Evolutionary conservation across 1,140 invertebrate species (phyloP), one percentile per base, ranked within the genome.

Genomic region (Bombus affinis): DNA sequence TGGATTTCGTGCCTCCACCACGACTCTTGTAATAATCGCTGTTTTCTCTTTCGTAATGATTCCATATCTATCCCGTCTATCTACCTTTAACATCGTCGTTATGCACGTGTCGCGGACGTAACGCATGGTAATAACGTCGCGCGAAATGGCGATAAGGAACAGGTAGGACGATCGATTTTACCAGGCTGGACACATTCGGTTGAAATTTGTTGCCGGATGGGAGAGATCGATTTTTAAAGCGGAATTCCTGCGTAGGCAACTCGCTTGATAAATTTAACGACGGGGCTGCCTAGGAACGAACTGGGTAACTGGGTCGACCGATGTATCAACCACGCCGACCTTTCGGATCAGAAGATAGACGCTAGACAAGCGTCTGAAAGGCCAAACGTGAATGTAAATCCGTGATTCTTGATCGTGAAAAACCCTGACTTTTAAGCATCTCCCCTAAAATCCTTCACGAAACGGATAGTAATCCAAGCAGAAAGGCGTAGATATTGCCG

Each of bases 241-340:
- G 70, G 57, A 85, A 81, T 85, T 81, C 59, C 83, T 85, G 83
- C 83, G 85, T 83, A 76, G 80, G 73, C 18, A 72, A 80, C 28
- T 15, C 13, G 76, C 39, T 81, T 74, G 77, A 73, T 73, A 57
- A 74, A 86, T 81, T 77, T 66, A 78, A 62, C 42, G 57, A n/a
- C 47, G 47, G 18, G 18, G 47, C 47, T 53, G 47, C 47, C 47
- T 53, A 53, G 68, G 78, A 37, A 28, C 35, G 62, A 88, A 82
- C 18, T n/a, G 39, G 76, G 76, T 84, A 88, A 90, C 79, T 88
- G 76, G 86, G 88, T 90, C 88, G 72, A 74, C 71, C 80, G 76
- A 84, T 88, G 72, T 73, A 85, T 90, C 88, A 87, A 87, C 35
- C 76, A 73, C 77, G 28, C 59, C 78, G 65, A 89, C 80, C 77